A percentile compares a stretch with the other conserved stretches of the same genome.
Conservation (phyloP, 2,797 vertebrate species). For the Peromyscus nudipes region DNA sequence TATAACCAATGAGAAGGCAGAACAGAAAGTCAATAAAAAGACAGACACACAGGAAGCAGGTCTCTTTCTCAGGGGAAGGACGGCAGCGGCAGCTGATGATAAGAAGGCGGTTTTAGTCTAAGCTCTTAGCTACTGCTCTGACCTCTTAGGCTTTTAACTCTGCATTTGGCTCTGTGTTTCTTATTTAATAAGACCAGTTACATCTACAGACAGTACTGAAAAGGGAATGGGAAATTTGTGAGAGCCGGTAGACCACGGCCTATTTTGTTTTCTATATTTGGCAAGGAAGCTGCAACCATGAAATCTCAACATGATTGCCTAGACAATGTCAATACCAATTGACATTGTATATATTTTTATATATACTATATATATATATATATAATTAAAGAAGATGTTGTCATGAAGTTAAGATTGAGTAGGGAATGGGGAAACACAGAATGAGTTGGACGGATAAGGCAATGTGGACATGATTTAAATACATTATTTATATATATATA, state of each 20-base stretch:
- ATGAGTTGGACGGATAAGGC: too few relatives aligned
- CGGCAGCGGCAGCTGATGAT: too few relatives aligned
- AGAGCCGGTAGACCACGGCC: not conserved
- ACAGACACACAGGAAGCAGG: too few relatives aligned
- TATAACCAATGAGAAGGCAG: too few relatives aligned
- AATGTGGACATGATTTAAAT: not conserved
- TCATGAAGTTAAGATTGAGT: not conserved
- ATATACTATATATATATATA: not conserved
- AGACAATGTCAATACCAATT: not conserved
- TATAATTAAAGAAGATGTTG: not conserved
- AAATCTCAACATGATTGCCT: not conserved
- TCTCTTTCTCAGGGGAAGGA: too few relatives aligned
- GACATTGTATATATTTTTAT: not conserved
- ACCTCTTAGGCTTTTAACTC: too few relatives aligned
- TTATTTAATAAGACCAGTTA: too few relatives aligned
- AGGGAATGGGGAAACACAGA: not conserved
- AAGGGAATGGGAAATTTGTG: not conserved
- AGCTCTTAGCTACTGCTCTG: too few relatives aligned
- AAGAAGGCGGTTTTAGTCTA: too few relatives aligned
- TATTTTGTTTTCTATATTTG: not conserved
- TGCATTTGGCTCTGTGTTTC: too few relatives aligned
- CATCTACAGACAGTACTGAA: too few relatives aligned
- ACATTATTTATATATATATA: not conserved
- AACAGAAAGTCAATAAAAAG: too few relatives aligned
- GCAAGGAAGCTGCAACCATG: not conserved